These are phyloP conservation scores for Hololepta plana DNA, from an alignment of 2,888 invertebrate species.

Conservation along the genomic window DNA sequence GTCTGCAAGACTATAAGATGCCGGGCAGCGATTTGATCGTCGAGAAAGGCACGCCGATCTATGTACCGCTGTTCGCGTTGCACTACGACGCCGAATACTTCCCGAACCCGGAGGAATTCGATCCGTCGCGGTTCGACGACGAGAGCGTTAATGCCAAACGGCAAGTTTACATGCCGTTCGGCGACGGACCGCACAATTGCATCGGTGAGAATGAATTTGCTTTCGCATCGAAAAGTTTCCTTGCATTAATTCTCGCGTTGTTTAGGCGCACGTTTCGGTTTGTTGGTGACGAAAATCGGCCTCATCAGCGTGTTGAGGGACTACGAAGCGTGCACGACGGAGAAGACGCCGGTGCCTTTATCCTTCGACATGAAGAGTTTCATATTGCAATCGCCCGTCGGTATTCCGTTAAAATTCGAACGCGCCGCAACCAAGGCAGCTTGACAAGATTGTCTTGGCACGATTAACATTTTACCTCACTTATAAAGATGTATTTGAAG, in stretches of 20 bases:
- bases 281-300: slow-evolving; percentile 21
- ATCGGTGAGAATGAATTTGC: no score
- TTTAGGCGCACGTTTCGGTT: slow-evolving; percentile 23
- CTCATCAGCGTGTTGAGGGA: slow-evolving; percentile 17
- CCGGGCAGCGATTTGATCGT: neutral
- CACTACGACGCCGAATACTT: slow-evolving; percentile 5
- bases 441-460: no score
- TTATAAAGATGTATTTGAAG: no score
- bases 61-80: slow-evolving; percentile 4
- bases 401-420: slow-evolving; percentile 18
- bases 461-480: no score
- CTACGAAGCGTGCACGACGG: slow-evolving; percentile 16
- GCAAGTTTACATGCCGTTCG: slow-evolving; percentile 4
- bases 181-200: slow-evolving; percentile 5
- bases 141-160: slow-evolving; percentile 1
- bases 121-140: slow-evolving; percentile 3
- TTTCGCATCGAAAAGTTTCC: no score
- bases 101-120: slow-evolving; percentile 5
- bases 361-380: slow-evolving; percentile 18
- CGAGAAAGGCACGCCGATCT: slow-evolving; percentile 5
- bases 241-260: no score
- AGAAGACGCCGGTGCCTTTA: slow-evolving; percentile 17
- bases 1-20: slow-evolving; percentile 4
- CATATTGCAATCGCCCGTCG: slow-evolving; percentile 17
- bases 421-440: no score